These are phyloP conservation scores for Halcyon badia DNA, from an alignment of 2,797 vertebrate species.

Conservation along the genomic window DNA sequence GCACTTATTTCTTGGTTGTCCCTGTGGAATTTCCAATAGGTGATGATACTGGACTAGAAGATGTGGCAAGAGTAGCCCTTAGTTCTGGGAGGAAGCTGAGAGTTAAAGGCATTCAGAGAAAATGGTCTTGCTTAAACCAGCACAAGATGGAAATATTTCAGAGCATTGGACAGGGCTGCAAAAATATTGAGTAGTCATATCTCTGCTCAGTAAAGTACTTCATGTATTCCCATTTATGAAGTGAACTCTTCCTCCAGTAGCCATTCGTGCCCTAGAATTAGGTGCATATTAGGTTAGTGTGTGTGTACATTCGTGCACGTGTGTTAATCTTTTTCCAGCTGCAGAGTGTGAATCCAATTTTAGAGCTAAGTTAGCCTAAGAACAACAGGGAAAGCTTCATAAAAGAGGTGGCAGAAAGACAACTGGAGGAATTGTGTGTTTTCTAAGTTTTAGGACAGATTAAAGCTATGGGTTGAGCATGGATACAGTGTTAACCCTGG, in stretches of 20 bases:
- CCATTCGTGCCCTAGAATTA: not conserved
- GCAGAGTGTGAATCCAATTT: not conserved
- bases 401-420: not conserved
- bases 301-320: rapidly evolving
- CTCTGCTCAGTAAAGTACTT: not conserved
- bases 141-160: not conserved
- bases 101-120: not conserved
- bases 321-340: not conserved
- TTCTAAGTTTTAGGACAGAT: not conserved
- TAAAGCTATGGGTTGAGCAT: not conserved
- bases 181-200: not conserved
- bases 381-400: not conserved
- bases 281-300: not conserved
- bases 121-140: not conserved
- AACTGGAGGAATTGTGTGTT: not conserved
- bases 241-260: not conserved
- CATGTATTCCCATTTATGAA: not conserved
- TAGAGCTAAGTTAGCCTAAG: not conserved
- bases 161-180: not conserved
- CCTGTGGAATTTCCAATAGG: not conserved
- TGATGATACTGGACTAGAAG: not conserved
- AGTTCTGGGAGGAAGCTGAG: not conserved
- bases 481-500: not conserved
- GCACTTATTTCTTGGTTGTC: not conserved
- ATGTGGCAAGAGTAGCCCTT: not conserved